Percentiles rank a stretch among this genome's conserved stretches.
These are phyloP conservation scores for Datnioides undecimradiatus DNA, from an alignment of 2,113 vertebrate species.

Conservation along the genomic window DNA sequence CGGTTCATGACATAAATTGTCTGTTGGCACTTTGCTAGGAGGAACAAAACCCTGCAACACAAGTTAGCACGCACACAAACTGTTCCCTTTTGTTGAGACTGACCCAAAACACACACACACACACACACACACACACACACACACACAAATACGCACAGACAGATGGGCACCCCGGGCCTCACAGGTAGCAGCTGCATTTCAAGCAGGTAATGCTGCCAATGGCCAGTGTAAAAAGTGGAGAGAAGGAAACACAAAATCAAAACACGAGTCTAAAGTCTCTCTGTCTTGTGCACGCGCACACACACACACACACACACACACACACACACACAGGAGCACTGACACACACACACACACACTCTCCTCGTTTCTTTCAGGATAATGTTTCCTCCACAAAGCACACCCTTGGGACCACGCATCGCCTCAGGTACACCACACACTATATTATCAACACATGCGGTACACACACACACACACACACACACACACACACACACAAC, in stretches of 20 bases:
- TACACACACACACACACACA: background rate
- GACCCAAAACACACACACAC: conserved; percentile 1
- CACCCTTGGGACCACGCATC: background rate
- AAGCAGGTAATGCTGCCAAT: conserved; percentile 56
- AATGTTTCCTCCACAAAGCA: conserved; percentile 32
- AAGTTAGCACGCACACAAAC: background rate
- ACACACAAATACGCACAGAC: conserved; percentile 32
- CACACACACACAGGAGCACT: conserved; percentile 13
- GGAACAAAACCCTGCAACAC: background rate
- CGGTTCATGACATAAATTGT: no score
- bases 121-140: background rate
- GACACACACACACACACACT: conserved; percentile 2
- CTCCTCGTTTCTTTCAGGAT: conserved; percentile 9
- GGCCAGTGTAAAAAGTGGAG: conserved; percentile 4
- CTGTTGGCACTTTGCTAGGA: no score
- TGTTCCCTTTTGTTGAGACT: background rate
- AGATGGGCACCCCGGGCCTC: conserved; percentile 64
- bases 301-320: background rate
- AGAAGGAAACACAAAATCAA: conserved; percentile 33
- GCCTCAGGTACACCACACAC: conserved; percentile 32
- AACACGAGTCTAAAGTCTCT: conserved; percentile 26
- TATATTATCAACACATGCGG: background rate
- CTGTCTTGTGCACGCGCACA: background rate
- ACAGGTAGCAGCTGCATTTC: conserved; percentile 62
- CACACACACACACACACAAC: background rate